Evolutionary conservation across 2,113 vertebrate genomes (phyloP).

Genomic region (Dasyurus viverrinus): DNA sequence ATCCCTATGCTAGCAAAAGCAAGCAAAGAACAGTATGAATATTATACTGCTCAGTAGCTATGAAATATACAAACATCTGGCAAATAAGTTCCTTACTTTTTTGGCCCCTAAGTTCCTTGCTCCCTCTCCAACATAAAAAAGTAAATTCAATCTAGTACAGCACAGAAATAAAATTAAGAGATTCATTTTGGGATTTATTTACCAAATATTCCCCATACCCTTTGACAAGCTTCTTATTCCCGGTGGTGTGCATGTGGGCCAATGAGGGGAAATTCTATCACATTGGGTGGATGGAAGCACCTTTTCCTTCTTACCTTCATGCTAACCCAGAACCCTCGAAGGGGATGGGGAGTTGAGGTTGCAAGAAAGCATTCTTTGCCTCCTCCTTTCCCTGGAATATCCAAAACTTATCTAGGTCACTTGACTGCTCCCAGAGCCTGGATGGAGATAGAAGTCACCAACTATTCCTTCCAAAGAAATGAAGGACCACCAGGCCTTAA

Average conservation of each 20-base stretch:
- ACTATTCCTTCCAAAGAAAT: background rate
- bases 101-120: background rate
- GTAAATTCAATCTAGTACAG: background rate
- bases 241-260: background rate
- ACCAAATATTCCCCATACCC: background rate
- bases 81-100: background rate
- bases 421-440: background rate
- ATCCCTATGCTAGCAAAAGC: background rate
- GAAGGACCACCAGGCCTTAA: background rate
- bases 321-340: background rate
- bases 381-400: background rate
- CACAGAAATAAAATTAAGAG: background rate
- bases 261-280: background rate
- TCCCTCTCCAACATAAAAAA: background rate
- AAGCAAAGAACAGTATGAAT: background rate
- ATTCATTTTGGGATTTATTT: background rate
- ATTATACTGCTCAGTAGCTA: background rate
- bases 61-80: background rate
- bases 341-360: background rate
- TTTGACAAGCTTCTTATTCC: background rate
- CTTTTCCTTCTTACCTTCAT: background rate
- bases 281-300: background rate
- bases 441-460: background rate
- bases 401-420: background rate
- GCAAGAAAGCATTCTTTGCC: background rate